Evolutionary conservation across 2,888 invertebrate species (phyloP), one percentile per base, ranked within the genome.

Genomic region (Polydrusus cervinus): DNA sequence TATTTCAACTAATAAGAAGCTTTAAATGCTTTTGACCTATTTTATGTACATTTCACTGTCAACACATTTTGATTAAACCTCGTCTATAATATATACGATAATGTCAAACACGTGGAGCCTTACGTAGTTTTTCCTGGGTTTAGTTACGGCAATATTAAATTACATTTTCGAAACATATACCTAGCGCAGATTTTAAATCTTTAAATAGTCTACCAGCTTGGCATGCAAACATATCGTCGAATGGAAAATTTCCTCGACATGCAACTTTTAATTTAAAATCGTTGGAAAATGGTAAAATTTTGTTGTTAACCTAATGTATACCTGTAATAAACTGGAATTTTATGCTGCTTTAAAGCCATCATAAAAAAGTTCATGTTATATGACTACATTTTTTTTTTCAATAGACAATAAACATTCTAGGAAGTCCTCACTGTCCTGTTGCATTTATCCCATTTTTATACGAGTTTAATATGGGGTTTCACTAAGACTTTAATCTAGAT

Each of bases 241-340:
- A 72, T 66, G 72, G 57, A 72, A 72, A 72, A 47, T 72, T 72
- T 72, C 49, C 72, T 25, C 13, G 66, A 72, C 72, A 72, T 72
- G 72, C 72, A 66, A 72, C 57, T 57, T 72, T 72, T 72, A 72
- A 72, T 72, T 72, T 66, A 49, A 72, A 66, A 72, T 66, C 65
- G 72, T 66, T 49, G 66, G 66, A 65, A 66, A 72, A 66, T 66
- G 66, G 53, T 38, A 40, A 53, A 65, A 13, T 66, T 34, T 45
- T 53, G 66, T 53, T 66, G 66, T 53, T 66, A 53, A 38, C 57
- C 30, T 18, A 13, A 60, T 60, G 57, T 60, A 40, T 38, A 11
- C 30, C 40, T 11, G 38, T 38, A 38, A 18, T 16, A 60, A 60
- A 60, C 11, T 38, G 1, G 57, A 14, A 57, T 57, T 34, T 57